phyloP scores from a whole-genome alignment of 2,888 invertebrate species.

The Sisyra nigra region DNA sequence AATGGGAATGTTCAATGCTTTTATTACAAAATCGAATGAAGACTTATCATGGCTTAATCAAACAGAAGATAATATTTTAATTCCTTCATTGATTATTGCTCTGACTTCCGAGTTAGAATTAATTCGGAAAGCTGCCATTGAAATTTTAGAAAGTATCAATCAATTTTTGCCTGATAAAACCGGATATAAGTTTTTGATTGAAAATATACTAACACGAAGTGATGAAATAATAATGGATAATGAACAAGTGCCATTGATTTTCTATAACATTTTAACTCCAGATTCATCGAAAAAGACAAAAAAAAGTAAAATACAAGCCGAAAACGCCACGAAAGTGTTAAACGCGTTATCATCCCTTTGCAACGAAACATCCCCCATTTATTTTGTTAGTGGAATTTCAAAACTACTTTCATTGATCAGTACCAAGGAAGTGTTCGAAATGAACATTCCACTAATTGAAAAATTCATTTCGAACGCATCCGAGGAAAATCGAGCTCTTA shows the following conservation, averaged over 20 bases:
- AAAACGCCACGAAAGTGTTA: conserved; percentile 20
- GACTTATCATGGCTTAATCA: conserved; percentile 26
- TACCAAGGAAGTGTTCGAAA: conserved; percentile 18
- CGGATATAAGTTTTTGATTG: conserved; percentile 17
- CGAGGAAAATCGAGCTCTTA: neutral
- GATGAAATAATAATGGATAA: conserved; percentile 48
- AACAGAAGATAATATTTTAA: conserved; percentile 29
- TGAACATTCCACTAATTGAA: neutral
- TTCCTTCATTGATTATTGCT: conserved; percentile 37
- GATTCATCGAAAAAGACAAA: conserved; percentile 27
- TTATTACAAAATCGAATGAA: conserved; percentile 16
- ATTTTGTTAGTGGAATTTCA: conserved; percentile 25
- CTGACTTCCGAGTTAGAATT: conserved; percentile 35
- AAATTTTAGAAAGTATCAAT: conserved; percentile 29
- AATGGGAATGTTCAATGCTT: conserved; percentile 19
- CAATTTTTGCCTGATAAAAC: conserved; percentile 13
- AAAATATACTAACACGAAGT: conserved; percentile 28
- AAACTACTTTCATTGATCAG: conserved; percentile 19
- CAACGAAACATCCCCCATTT: conserved; percentile 27
- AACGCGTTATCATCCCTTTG: conserved; percentile 20
- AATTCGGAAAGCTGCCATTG: conserved; percentile 38
- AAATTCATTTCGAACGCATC: neutral
- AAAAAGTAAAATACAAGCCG: conserved; percentile 12
- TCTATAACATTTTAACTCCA: conserved; percentile 42
- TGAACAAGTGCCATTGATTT: conserved; percentile 44